Conservation (phyloP, 2,797 vertebrate species). For the Paedocypris micromegethes region DNA sequence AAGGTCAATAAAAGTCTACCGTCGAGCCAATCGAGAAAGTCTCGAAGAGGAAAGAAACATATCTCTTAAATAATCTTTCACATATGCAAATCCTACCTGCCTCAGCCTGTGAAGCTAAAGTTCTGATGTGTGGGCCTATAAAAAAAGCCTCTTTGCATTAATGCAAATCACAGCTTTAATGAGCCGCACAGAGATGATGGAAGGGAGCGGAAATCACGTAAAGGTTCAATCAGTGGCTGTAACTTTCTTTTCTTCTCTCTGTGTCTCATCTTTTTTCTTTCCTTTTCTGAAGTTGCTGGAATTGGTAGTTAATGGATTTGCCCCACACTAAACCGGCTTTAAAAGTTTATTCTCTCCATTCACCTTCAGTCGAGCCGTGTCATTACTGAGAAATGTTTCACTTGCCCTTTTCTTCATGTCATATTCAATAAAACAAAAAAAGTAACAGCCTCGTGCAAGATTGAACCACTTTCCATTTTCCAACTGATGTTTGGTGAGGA, state of each 20-base stretch:
- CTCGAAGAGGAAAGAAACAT: too few relatives aligned
- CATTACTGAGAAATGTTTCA: conserved; percentile 23
- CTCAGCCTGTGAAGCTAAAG: conserved; percentile 28
- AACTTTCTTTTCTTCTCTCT: conserved; percentile 2
- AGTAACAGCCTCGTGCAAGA: conserved; percentile 2
- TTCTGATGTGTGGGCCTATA: conserved; percentile 18
- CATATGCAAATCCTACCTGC: conserved; percentile 10
- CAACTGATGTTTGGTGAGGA: neutral
- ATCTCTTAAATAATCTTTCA: too few relatives aligned
- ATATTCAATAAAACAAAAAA: conserved; percentile 2
- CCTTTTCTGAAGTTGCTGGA: conserved; percentile 21
- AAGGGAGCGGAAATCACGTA: conserved; percentile 36
- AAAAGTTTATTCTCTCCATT: conserved; percentile 15
- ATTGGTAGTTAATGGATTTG: conserved; percentile 17
- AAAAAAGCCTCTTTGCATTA: conserved; percentile 22
- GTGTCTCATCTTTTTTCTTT: conserved; percentile 7
- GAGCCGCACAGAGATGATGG: conserved; percentile 8
- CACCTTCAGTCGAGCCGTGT: neutral
- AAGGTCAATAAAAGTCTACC: conserved; percentile 19
- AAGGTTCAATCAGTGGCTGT: conserved; percentile 20
- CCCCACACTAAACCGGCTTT: conserved; percentile 12
- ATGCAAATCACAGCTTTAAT: conserved; percentile 31
- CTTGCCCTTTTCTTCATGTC: conserved; percentile 21
- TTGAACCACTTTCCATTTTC: neutral
- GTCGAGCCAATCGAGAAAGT: neutral